A percentile compares a stretch with the other conserved stretches of the same genome.
phyloP scores from a whole-genome alignment of 2,888 invertebrate genomes.

The Tolmerus cingulatus region DNA sequence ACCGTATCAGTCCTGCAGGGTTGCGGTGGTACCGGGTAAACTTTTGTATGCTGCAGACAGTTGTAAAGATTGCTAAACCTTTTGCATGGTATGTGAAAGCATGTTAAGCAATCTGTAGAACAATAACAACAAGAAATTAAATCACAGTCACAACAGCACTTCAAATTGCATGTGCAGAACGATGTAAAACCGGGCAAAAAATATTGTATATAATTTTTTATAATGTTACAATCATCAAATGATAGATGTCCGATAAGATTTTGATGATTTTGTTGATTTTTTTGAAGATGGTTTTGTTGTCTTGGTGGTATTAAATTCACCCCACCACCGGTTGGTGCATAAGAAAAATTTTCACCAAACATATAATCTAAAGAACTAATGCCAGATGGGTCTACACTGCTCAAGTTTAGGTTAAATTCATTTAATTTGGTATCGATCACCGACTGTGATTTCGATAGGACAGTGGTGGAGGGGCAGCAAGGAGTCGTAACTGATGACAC shows the following conservation, averaged over 20 bases:
- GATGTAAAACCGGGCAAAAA: conserved; percentile 1
- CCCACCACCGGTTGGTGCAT: background rate
- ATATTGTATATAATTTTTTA: conserved; percentile 22
- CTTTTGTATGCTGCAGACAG: conserved; percentile 47
- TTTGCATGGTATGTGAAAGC: conserved; percentile 51
- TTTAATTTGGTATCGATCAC: conserved; percentile 17
- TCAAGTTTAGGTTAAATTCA: conserved; percentile 1
- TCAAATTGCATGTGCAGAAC: conserved; percentile 48
- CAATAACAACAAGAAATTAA: conserved; percentile 48
- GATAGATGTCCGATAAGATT: background rate
- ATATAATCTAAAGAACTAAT: background rate
- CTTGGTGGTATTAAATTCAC: background rate
- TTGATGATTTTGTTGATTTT: background rate
- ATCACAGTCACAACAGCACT: conserved; percentile 50
- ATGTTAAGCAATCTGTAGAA: conserved; percentile 51
- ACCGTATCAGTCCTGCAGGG: conserved; percentile 48
- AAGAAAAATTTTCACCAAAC: background rate
- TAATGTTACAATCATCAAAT: background rate
- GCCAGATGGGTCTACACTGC: background rate
- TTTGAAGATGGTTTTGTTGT: background rate
- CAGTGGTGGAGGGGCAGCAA: background rate
- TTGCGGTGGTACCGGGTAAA: conserved; percentile 40
- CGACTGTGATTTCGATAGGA: background rate
- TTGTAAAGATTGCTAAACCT: conserved; percentile 46
- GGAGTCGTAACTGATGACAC: background rate